Evolutionary conservation across 2,888 invertebrate species (phyloP).

Genomic region (Coleophora flavipennella): DNA sequence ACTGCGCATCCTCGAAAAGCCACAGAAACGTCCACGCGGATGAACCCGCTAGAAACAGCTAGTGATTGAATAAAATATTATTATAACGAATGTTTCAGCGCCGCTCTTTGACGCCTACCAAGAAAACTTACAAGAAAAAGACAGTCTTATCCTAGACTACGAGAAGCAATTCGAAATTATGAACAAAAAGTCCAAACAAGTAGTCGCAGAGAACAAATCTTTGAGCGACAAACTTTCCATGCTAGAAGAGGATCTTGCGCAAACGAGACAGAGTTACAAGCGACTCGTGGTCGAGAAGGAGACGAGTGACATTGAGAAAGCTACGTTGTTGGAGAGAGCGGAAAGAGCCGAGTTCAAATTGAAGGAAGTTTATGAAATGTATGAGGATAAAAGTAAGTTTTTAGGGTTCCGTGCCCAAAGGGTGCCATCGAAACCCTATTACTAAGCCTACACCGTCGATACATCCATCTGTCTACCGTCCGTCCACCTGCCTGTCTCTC

Average conservation of each 20-base stretch:
- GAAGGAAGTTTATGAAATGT: constrained; percentile 80
- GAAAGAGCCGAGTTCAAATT: constrained; percentile 80
- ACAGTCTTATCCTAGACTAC: constrained; percentile 78
- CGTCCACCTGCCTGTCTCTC: too few relatives aligned
- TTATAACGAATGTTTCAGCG: constrained; percentile 48
- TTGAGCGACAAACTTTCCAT: constrained; percentile 54
- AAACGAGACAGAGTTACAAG: constrained; percentile 55
- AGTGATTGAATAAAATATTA: not conserved
- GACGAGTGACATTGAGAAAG: constrained; percentile 54
- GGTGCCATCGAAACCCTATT: too few relatives aligned
- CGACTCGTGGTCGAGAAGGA: constrained; percentile 55
- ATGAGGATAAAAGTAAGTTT: constrained; percentile 79
- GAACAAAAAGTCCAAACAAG: constrained; percentile 79
- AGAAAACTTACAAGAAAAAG: constrained; percentile 83
- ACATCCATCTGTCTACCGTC: too few relatives aligned
- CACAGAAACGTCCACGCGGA: too few relatives aligned
- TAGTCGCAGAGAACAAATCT: constrained; percentile 79
- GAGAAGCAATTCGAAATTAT: constrained; percentile 80
- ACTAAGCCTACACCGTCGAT: too few relatives aligned
- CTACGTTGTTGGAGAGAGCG: constrained; percentile 75
- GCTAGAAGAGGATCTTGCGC: constrained; percentile 43
- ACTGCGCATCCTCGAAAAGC: too few relatives aligned
- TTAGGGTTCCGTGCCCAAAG: too few relatives aligned
- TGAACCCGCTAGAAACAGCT: too few relatives aligned
- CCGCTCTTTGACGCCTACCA: constrained; percentile 86